A percentile compares a stretch with the other conserved stretches of the same genome.
Conservation (phyloP, 2,797 vertebrate genomes). For the Oophaga sylvatica region DNA sequence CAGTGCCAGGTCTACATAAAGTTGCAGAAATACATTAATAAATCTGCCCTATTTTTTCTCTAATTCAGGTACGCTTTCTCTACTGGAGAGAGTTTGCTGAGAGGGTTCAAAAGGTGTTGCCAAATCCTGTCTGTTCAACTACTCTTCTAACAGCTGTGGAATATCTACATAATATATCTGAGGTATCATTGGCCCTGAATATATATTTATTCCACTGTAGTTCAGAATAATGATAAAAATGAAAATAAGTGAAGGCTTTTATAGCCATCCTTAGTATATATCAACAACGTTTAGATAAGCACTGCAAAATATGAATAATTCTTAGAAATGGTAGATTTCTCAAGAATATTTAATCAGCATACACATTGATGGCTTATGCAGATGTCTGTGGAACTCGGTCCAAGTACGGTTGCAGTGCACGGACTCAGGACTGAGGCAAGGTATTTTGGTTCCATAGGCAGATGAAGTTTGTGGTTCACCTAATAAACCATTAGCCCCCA, state of each 20-base stretch:
- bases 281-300: too few species aligned
- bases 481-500: too few species aligned
- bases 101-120: not conserved
- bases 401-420: too few species aligned
- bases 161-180: constrained; percentile 60
- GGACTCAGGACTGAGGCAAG: too few species aligned
- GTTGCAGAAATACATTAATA: not conserved
- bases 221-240: not conserved
- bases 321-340: too few species aligned
- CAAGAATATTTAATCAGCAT: too few species aligned
- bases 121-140: not conserved
- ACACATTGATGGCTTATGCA: too few species aligned
- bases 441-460: too few species aligned
- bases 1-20: too few species aligned
- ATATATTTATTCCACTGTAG: not conserved
- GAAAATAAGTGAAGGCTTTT: not conserved
- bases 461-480: too few species aligned
- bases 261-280: not conserved
- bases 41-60: not conserved
- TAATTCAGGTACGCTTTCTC: constrained; percentile 43
- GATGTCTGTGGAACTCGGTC: too few species aligned
- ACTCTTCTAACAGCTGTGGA: constrained; percentile 51
- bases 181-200: constrained; percentile 13
- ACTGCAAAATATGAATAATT: too few species aligned
- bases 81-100: constrained; percentile 37